Base-by-base conservation (phyloP, 2,797 vertebrate species). In the Limosa lapponica region DNA sequence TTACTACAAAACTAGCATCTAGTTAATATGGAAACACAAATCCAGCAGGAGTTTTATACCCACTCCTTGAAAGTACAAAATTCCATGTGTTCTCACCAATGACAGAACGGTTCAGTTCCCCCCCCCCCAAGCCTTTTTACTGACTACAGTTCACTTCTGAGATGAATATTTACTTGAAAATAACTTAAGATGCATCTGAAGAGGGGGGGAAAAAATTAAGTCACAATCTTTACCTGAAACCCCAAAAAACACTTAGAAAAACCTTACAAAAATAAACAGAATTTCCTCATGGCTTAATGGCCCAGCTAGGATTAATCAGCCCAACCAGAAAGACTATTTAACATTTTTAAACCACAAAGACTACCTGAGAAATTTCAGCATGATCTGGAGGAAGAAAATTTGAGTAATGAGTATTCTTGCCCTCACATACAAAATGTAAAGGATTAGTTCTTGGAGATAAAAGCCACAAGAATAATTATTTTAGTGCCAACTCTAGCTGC, bases 151-250 rank as follows among this genome's bases (percentile, higher is more conserved):
- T 90, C 5, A 52, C 4, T 93, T 84, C 62, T 37, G 16, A 90
- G 66, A 73, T 70, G 25, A 79, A 24, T 65, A 62, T 86, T 82
- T 83, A 79, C 69, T 80, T 87, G 36, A 83, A 92, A 82, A 4
- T 87, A 14, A 66, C 11, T 59, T 66, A 48, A 66, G n/a, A 49
- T 70, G 5, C 11, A 16, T 58, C 32, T 51, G n/a, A 39, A 75
- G 46, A 46, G 28, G 49, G 9, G 12, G 0, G 7, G 8, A 0
- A 17, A 54, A 61, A 58, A 48, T 4, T n/a, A 49, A 78, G 15
- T 58, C 39, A 52, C 18, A 24, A 57, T 32, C 34, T 84, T 82
- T 30, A 57, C 20, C 10, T 52, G 58, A 52, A 20, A 70, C 65
- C 8, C 13, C 2, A 28, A 52, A 44, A 16, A 36, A 43, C 8